These are phyloP conservation scores for Scyliorhinus canicula DNA, from an alignment of 2,797 vertebrate genomes.

Conservation along the genomic window DNA sequence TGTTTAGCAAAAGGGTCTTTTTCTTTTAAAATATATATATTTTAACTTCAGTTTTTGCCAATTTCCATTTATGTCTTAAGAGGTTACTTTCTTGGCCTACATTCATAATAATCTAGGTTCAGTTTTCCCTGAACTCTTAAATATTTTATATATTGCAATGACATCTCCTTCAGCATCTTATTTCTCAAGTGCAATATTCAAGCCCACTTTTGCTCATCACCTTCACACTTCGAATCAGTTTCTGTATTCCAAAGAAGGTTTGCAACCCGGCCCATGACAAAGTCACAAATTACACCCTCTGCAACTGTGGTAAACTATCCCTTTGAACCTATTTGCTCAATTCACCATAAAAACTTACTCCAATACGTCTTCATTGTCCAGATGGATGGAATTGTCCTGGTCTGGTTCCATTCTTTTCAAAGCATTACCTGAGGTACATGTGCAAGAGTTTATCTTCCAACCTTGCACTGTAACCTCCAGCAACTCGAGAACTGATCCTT, in stretches of 20 bases:
- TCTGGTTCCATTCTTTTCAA: background rate
- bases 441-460: background rate
- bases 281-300: background rate
- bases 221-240: background rate
- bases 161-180: background rate
- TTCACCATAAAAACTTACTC: background rate
- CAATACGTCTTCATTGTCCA: background rate
- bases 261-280: background rate
- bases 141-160: background rate
- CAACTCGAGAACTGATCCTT: background rate
- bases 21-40: too few species aligned
- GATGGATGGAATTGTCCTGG: background rate
- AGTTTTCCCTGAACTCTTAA: background rate
- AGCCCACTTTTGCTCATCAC: background rate
- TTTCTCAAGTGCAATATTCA: background rate
- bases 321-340: background rate
- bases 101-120: background rate
- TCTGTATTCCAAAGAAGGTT: background rate
- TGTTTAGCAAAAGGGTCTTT: too few species aligned
- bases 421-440: background rate
- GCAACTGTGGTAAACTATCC: background rate
- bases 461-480: background rate
- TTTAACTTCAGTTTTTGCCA: too few species aligned
- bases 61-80: background rate
- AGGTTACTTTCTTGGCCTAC: background rate